phyloP scores from a whole-genome alignment of 2,797 vertebrate genomes.

The Sphenodon punctatus region DNA sequence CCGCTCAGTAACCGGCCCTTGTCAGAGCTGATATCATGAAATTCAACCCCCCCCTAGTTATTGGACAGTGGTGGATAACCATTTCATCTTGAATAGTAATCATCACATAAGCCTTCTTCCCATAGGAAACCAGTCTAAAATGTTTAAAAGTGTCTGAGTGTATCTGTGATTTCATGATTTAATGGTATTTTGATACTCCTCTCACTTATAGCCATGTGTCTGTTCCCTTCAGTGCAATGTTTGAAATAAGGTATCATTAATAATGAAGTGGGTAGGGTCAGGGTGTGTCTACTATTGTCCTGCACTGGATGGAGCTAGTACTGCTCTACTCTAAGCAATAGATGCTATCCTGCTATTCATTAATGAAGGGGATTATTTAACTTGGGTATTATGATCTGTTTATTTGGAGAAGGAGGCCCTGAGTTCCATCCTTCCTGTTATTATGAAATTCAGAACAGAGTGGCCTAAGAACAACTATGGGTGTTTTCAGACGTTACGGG shows the following conservation, averaged over 20 bases:
- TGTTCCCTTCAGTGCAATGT: background rate
- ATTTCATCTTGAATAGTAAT: too few relatives aligned
- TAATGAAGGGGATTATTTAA: background rate
- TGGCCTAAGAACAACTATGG: too few relatives aligned
- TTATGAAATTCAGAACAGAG: too few relatives aligned
- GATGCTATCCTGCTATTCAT: background rate
- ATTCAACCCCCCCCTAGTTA: too few relatives aligned
- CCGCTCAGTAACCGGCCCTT: too few relatives aligned
- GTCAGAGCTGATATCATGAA: too few relatives aligned
- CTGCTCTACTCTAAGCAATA: background rate
- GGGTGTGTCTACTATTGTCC: background rate
- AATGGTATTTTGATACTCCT: background rate
- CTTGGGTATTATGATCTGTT: background rate
- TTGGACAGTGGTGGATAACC: too few relatives aligned
- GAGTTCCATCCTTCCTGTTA: background rate
- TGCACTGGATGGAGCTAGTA: background rate
- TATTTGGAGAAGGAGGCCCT: background rate
- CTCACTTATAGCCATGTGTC: background rate
- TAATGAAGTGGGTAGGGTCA: background rate
- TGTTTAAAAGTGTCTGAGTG: too few relatives aligned
- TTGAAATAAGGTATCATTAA: background rate
- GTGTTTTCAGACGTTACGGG: too few relatives aligned
- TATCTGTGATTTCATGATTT: too few relatives aligned
- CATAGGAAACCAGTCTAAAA: too few relatives aligned
- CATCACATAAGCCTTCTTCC: too few relatives aligned